A percentile compares a stretch with the other conserved stretches of the same genome.
Evolutionary conservation across 1,140 invertebrate species (phyloP).

Genomic region (Semibalanus balanoides): DNA sequence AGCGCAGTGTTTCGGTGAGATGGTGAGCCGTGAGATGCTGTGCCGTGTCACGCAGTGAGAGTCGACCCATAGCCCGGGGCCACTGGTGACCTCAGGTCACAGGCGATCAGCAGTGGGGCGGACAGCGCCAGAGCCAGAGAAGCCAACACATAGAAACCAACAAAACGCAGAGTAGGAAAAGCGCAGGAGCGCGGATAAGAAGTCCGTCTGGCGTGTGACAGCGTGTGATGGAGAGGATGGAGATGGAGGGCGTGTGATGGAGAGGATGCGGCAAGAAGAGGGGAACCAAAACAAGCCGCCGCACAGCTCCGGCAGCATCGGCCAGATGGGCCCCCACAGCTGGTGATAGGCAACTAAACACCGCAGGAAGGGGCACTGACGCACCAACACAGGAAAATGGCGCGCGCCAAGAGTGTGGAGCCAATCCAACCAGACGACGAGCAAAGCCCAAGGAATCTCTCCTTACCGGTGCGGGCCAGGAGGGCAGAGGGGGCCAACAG

Average conservation of each 20-base stretch:
- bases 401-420: background rate
- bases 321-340: no score
- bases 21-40: background rate
- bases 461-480: background rate
- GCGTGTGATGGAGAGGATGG: background rate
- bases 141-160: background rate
- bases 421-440: background rate
- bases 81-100: no score
- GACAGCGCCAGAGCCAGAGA: background rate
- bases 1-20: background rate
- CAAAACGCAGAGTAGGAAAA: no score
- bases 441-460: background rate
- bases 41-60: background rate
- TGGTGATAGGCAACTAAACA: background rate
- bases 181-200: no score
- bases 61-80: no score
- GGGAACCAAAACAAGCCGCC: background rate
- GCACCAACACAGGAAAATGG: background rate
- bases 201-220: background rate
- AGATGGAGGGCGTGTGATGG: no score
- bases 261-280: no score
- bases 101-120: background rate
- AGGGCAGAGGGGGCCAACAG: background rate
- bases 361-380: background rate
- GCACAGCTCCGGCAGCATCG: background rate